Evolutionary conservation across 2,797 vertebrate genomes (phyloP).

Genomic region (Tokudaia muenninki): DNA sequence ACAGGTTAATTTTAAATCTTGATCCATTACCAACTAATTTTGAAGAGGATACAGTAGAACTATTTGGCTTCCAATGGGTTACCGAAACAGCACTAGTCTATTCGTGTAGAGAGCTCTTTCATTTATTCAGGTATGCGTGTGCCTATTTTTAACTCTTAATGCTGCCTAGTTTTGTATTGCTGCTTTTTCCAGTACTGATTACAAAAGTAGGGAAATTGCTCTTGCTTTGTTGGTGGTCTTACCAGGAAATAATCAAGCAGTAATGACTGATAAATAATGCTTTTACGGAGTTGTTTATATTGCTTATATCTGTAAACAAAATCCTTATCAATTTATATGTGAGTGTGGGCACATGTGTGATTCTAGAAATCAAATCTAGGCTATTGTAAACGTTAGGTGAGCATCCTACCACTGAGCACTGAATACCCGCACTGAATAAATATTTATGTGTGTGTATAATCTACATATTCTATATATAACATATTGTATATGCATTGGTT

Average conservation of each 20-base stretch:
- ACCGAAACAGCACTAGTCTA: slow-evolving; percentile 95
- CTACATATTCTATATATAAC: not conserved
- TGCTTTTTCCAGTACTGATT: not conserved
- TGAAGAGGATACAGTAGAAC: slow-evolving; percentile 93
- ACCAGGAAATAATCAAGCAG: slow-evolving; percentile 11
- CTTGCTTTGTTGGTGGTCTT: slow-evolving; percentile 23
- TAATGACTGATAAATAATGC: slow-evolving; percentile 17
- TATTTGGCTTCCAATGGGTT: slow-evolving; percentile 97
- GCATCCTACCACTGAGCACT: not conserved
- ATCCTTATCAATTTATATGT: not conserved
- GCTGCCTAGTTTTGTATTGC: slow-evolving; percentile 7
- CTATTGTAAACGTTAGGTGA: not conserved
- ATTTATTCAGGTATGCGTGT: slow-evolving; percentile 93
- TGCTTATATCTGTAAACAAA: slow-evolving; percentile 17
- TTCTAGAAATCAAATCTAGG: not conserved
- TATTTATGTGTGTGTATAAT: not conserved
- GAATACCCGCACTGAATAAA: not conserved
- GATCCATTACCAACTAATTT: slow-evolving; percentile 95
- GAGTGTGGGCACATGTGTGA: not conserved
- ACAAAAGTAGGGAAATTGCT: not conserved
- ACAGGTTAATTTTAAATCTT: slow-evolving; percentile 92
- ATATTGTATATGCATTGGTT: not conserved
- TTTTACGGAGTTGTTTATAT: slow-evolving; percentile 53
- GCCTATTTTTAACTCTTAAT: not conserved
- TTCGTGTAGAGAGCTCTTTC: slow-evolving; percentile 94